Conservation (phyloP, 2,797 vertebrate genomes). For the Ceryle rudis region DNA sequence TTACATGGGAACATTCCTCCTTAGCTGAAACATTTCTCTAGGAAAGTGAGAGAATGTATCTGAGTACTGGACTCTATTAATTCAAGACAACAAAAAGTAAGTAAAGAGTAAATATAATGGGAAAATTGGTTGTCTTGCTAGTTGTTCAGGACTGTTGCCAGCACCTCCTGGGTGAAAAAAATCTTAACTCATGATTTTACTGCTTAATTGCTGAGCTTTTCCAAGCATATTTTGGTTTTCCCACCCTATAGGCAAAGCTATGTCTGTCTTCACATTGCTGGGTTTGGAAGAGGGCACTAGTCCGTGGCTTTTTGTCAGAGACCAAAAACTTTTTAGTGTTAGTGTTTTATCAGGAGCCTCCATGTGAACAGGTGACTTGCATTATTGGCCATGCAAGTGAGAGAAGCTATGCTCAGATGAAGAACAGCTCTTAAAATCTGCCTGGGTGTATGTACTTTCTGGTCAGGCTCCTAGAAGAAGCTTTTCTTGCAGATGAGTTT, state of each 20-base stretch:
- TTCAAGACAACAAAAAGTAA: neutral
- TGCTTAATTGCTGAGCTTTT: neutral
- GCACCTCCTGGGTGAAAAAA: neutral
- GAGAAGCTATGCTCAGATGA: neutral
- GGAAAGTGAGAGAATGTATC: neutral
- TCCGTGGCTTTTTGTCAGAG: neutral
- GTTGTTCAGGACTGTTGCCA: neutral
- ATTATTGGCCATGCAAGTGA: neutral
- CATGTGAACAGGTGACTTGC: neutral
- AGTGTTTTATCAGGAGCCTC: neutral
- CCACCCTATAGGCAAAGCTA: neutral
- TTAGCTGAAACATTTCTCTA: neutral
- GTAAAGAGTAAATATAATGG: neutral
- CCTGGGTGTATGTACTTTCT: neutral
- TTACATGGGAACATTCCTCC: neutral
- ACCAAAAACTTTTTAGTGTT: neutral
- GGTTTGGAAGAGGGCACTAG: neutral
- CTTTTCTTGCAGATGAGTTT: neutral
- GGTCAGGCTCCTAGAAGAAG: neutral
- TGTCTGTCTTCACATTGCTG: neutral
- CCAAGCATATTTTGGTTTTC: neutral
- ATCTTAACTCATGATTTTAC: neutral
- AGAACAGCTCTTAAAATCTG: neutral
- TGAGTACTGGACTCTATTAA: neutral
- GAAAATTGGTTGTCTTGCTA: neutral